Evolutionary conservation across 2,113 vertebrate genomes (phyloP), one percentile per base, ranked within the genome.

Genomic region (Telmatochromis sp.): DNA sequence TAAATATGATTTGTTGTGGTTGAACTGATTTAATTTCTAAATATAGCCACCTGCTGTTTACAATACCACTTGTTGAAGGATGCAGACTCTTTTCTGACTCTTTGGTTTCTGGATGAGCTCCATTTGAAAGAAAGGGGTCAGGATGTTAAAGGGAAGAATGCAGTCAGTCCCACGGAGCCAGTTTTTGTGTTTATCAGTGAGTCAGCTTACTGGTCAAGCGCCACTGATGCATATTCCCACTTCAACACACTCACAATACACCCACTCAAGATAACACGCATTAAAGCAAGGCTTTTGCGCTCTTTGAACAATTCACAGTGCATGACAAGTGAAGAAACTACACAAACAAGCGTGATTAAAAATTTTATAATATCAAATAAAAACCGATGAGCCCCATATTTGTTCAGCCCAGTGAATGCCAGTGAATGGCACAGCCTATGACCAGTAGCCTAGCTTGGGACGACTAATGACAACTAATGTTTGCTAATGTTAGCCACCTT

Each of bases 1-100:
- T 96, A 97, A 95, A 97, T 96, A 96, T 65, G 80, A 88, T 78
- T 21, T 88, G 82, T 90, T 94, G 83, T 91, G 85, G 87, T 86
- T 80, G 90, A 81, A 81, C 75, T 65, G 75, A 75, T 86, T 79
- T 81, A 6, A 84, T 90, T 84, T 89, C 81, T 87, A 88, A 94
- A 92, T 92, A 92, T 86, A 94, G 10, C 26, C 49, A 73, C 84
- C 86, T 93, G 80, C 47, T 83, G 92, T 90, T 93, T 91, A 84
- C 86, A 79, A 14, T 28, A 63, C 12, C 19, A 21, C 40, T 82
- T 13, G 8, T 53, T 13, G 4, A 15, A 75, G 21, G 53, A 21
- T 78, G n/a, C 57, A 6, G 28, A 84, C 63, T 87, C 35, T 75
- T 89, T 82, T 82, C 19, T 83, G 26, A 31, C 83, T 84, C 13